phyloP scores from a whole-genome alignment of 2,888 invertebrate species.

The Tenthredo scrophulariae region DNA sequence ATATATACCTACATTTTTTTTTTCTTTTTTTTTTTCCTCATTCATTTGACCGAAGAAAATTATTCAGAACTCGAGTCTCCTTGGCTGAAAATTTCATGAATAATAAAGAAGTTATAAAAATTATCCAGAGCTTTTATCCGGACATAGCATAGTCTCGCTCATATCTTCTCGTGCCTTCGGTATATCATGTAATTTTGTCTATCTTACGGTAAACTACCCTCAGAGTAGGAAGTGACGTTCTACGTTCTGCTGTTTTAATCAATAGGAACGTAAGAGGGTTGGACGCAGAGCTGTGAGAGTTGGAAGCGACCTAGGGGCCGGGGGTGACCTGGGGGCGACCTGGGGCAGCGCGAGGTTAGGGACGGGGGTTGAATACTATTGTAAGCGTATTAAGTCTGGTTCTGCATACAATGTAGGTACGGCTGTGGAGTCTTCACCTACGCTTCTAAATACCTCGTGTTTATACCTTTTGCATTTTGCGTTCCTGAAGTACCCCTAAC shows the following conservation, averaged over 20 bases:
- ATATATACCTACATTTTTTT: background rate
- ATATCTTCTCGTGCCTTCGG: background rate
- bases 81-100: background rate
- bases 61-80: background rate
- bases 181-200: background rate
- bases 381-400: conserved; percentile 47
- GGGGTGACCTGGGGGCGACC: conserved; percentile 44
- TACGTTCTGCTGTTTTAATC: conserved; percentile 49
- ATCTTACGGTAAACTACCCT: conserved; percentile 15
- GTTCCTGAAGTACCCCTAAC: background rate
- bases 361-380: conserved; percentile 39
- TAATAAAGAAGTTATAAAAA: background rate
- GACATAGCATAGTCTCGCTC: background rate
- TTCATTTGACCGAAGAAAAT: background rate
- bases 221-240: conserved; percentile 37
- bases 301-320: conserved; percentile 47
- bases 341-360: conserved; percentile 18
- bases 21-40: background rate
- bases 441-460: background rate
- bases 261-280: conserved; percentile 51
- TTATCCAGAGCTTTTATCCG: background rate
- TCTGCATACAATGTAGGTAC: background rate
- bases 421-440: background rate
- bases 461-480: background rate
- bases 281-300: conserved; percentile 46